Base-by-base conservation (phyloP, 2,797 vertebrate genomes). In the Hephaestus fuliginosus region DNA sequence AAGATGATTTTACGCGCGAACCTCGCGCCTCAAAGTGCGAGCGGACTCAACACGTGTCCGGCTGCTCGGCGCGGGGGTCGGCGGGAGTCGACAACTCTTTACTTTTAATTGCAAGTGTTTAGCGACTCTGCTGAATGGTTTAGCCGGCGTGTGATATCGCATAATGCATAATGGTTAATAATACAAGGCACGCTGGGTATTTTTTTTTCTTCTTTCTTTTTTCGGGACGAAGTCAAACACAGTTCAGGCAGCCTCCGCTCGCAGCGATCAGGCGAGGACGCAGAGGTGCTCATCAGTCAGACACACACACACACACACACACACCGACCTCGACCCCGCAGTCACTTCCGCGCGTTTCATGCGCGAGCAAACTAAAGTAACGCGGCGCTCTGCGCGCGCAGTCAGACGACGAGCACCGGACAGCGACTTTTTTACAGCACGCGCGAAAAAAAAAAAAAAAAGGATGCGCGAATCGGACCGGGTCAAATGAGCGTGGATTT, bases 1-100 rank as follows among this genome's bases (percentile, higher is more conserved):
- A 15, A 62, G 25, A 5, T 22, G 25, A 5, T 51, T 75, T 60
- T 25, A 30, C 0, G 15, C 20, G 48, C n/a, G 4, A 46, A 49
- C 43, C 39, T 30, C 9, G 18, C 51, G 41, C 65, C 56, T 64
- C 30, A 7, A 63, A 36, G 33, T n/a, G 0, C 1, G 66, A 22
- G 78, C 51, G 62, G 76, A 58, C 48, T 88, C 91, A 92, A 93
- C 93, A 94, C 90, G 92, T 94, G 93, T 91, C 85, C 81, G 60
- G 20, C 20, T 60, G 33, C 36, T 30, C 41, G 14, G 43, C 20
- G 25, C 44, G 8, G n/a, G 30, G 2, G 13, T 14, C 30, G 30
- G 30, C 30, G 30, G 30, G 66, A 51, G 22, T 62, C 52, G 7
- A 17, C 14, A 30, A 51, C n/a, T 25, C 6, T 74, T 58, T 30